These are phyloP conservation scores for Cephalopterus ornatus DNA, from an alignment of 2,113 vertebrate genomes.

Conservation along the genomic window DNA sequence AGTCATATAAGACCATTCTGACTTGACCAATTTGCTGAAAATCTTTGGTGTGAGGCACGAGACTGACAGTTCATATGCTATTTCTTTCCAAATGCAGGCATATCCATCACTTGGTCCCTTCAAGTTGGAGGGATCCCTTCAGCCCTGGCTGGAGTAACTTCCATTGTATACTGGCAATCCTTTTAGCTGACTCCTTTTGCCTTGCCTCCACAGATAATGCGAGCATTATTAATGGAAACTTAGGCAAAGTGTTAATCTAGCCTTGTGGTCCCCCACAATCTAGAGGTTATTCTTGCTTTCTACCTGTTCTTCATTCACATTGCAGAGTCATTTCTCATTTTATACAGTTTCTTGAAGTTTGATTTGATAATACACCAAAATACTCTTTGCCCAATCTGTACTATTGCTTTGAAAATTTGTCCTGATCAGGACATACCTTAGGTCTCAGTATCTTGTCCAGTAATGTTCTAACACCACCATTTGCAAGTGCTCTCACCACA, in stretches of 20 bases:
- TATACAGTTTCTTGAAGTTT: background rate
- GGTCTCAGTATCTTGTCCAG: background rate
- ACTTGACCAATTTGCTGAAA: background rate
- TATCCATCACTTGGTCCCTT: background rate
- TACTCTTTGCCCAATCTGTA: background rate
- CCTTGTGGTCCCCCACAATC: background rate
- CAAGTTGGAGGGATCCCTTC: background rate
- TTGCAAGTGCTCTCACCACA: background rate
- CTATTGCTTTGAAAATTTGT: background rate
- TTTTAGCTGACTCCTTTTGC: background rate
- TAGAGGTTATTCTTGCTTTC: background rate
- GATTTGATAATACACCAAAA: background rate
- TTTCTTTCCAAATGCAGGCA: background rate
- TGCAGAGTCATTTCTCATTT: background rate
- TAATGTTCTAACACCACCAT: background rate
- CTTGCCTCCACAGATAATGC: background rate
- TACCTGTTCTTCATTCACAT: background rate
- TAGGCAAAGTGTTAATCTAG: background rate
- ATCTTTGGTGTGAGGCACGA: background rate
- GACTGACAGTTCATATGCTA: background rate
- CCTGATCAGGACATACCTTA: background rate
- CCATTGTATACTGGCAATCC: background rate
- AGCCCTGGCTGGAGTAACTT: background rate
- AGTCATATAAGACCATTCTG: background rate
- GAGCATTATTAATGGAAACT: background rate